These are phyloP conservation scores for Hydrolagus affinis DNA, from an alignment of 2,113 vertebrate species.

Conservation along the genomic window DNA sequence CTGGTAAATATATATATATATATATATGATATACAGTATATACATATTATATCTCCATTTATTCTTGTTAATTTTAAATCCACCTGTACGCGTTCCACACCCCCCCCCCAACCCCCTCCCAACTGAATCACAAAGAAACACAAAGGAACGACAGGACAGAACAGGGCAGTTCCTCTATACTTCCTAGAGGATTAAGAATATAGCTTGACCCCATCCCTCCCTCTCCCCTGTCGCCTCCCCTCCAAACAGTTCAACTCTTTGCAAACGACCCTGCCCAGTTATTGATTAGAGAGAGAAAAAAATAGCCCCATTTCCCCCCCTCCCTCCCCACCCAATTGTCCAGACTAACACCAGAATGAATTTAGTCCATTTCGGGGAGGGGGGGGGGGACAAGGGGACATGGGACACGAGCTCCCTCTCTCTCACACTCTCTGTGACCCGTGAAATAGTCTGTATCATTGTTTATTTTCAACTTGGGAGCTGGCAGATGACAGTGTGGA, in stretches of 20 bases:
- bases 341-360: conserved; percentile 37
- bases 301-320: too few species aligned
- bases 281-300: conserved; percentile 28
- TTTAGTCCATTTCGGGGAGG: conserved; percentile 37
- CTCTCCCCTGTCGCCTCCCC: too few species aligned
- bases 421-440: conserved; percentile 49
- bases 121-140: too few species aligned
- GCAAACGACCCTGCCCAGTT: conserved; percentile 25
- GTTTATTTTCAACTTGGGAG: conserved; percentile 41
- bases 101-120: too few species aligned
- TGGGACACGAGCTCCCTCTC: conserved; percentile 41
- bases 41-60: too few species aligned
- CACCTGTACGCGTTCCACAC: too few species aligned
- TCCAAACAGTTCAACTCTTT: conserved; percentile 13
- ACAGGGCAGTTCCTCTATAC: too few species aligned
- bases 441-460: conserved; percentile 52
- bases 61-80: too few species aligned
- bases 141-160: too few species aligned
- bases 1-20: too few species aligned
- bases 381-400: too few species aligned
- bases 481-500: conserved; percentile 41
- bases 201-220: conserved; percentile 27
- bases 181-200: conserved; percentile 14
- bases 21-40: too few species aligned
- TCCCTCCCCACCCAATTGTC: conserved; percentile 11